Percentiles rank a stretch among this genome's conserved stretches.
Conservation (phyloP, 1,140 invertebrate genomes). For the Cheumatopsyche charites region DNA sequence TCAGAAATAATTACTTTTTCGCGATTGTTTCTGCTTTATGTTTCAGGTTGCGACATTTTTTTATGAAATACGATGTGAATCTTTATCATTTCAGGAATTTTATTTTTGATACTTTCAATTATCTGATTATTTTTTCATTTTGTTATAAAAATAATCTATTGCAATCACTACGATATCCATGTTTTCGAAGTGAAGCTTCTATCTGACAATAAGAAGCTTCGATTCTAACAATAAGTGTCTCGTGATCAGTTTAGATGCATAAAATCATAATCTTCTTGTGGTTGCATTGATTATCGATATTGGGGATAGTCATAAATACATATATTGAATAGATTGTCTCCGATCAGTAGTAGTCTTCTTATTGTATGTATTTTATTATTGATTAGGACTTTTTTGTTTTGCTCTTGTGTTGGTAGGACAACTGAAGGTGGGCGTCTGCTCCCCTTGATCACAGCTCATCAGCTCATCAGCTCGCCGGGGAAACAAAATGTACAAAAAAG, state of each 20-base stretch:
- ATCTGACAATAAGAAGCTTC: too few relatives aligned
- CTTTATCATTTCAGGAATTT: too few relatives aligned
- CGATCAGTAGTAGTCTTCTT: not conserved
- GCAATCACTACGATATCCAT: too few relatives aligned
- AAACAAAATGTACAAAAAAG: slow-evolving; percentile 40
- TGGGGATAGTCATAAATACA: too few relatives aligned
- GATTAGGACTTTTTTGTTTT: slow-evolving; percentile 40
- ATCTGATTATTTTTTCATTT: too few relatives aligned
- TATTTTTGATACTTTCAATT: too few relatives aligned
- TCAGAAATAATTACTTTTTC: slow-evolving; percentile 22
- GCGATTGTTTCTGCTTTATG: slow-evolving; percentile 34
- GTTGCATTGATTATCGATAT: too few relatives aligned
- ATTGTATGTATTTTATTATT: slow-evolving; percentile 37
- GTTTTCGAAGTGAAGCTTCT: too few relatives aligned
- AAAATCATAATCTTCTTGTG: too few relatives aligned
- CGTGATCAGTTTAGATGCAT: too few relatives aligned
- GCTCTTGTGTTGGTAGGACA: slow-evolving; percentile 45
- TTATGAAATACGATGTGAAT: not conserved
- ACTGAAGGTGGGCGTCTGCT: slow-evolving; percentile 30
- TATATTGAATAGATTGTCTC: not conserved
- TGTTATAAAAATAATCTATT: too few relatives aligned
- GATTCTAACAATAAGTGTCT: too few relatives aligned
- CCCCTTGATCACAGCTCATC: slow-evolving; percentile 27
- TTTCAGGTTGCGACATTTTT: slow-evolving; percentile 19
- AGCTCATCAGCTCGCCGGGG: slow-evolving; percentile 24